Percentiles rank a stretch among this genome's conserved stretches.
Conservation (phyloP, 1,140 invertebrate species). For the Hestina assimilis region DNA sequence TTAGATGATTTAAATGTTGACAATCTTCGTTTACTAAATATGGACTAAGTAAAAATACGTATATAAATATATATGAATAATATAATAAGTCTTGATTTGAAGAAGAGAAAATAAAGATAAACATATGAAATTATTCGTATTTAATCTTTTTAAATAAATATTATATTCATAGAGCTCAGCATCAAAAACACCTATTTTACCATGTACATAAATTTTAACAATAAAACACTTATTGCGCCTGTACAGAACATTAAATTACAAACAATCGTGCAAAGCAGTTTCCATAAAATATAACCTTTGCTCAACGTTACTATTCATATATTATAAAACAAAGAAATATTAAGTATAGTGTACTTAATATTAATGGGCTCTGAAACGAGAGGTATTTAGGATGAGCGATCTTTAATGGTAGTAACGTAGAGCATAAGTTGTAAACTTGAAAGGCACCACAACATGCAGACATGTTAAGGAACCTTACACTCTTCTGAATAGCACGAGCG, state of each 20-base stretch:
- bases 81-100: too few relatives aligned
- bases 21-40: too few relatives aligned
- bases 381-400: too few relatives aligned
- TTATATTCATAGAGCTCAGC: background rate
- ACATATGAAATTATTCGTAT: too few relatives aligned
- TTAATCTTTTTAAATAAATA: too few relatives aligned
- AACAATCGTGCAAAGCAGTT: background rate
- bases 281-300: background rate
- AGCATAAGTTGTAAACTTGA: conserved; percentile 1
- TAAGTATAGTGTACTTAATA: too few relatives aligned
- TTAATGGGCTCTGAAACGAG: too few relatives aligned
- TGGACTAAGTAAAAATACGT: too few relatives aligned
- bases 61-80: too few relatives aligned
- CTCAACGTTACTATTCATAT: background rate
- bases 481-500: conserved; percentile 80
- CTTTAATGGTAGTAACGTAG: background rate
- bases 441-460: conserved; percentile 49
- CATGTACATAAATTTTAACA: background rate
- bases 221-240: background rate
- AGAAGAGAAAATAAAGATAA: too few relatives aligned
- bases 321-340: too few relatives aligned
- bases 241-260: background rate
- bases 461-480: conserved; percentile 78
- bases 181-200: background rate
- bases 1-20: too few relatives aligned